A percentile compares a stretch with the other conserved stretches of the same genome.
Conservation (phyloP, 2,113 vertebrate genomes). For the Psophia crepitans region DNA sequence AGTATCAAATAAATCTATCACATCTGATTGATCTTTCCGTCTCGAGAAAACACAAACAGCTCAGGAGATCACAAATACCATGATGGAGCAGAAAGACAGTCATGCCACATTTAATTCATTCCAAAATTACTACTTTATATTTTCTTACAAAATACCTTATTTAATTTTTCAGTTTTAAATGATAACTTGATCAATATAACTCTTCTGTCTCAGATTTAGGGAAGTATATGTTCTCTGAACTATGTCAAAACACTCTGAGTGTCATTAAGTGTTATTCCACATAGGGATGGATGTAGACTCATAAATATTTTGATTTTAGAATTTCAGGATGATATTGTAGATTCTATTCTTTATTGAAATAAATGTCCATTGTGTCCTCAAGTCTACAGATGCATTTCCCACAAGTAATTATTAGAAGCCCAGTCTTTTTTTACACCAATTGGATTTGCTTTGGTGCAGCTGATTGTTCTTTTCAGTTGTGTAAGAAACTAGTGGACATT, state of each 20-base stretch:
- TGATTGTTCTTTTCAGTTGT: rapidly evolving
- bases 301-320: not conserved
- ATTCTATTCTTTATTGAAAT: not conserved
- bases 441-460: not conserved
- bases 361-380: not conserved
- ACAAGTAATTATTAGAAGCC: not conserved
- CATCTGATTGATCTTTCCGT: not conserved
- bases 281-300: not conserved
- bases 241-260: not conserved
- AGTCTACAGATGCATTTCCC: not conserved
- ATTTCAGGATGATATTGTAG: not conserved
- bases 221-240: not conserved
- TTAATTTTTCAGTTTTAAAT: not conserved
- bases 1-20: not conserved
- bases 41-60: not conserved
- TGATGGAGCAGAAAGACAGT: not conserved
- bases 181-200: not conserved
- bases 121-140: not conserved
- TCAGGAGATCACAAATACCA: not conserved
- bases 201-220: not conserved
- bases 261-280: not conserved
- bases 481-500: not conserved
- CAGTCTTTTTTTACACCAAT: not conserved
- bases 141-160: not conserved
- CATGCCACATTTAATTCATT: not conserved